These are phyloP conservation scores for Eretmochelys imbricata DNA, from an alignment of 2,113 vertebrate genomes.

Conservation along the genomic window DNA sequence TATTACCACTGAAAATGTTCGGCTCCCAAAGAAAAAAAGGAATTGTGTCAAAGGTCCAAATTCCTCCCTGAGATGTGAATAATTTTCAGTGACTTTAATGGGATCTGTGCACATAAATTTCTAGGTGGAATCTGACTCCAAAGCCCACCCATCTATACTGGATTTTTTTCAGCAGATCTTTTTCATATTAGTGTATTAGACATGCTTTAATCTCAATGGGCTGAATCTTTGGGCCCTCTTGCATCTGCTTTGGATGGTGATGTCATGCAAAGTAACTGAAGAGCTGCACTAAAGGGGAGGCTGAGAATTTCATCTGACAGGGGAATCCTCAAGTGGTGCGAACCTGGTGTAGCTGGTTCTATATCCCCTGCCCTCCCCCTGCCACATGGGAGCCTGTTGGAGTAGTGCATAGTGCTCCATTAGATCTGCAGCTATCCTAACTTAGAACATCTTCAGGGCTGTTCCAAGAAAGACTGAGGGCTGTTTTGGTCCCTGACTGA, in stretches of 20 bases:
- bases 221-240: slow-evolving; percentile 51
- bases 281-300: background rate
- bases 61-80: slow-evolving; percentile 53
- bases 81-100: slow-evolving; percentile 53
- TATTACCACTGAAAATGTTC: slow-evolving; percentile 66
- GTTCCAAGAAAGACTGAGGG: background rate
- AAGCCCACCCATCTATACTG: slow-evolving; percentile 37
- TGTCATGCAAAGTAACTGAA: slow-evolving; percentile 27
- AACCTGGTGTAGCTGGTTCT: background rate
- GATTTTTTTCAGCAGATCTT: slow-evolving; percentile 62
- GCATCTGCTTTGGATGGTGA: slow-evolving; percentile 32
- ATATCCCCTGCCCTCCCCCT: background rate
- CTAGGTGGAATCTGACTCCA: slow-evolving; percentile 41
- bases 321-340: background rate
- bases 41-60: slow-evolving; percentile 59
- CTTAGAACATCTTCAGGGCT: background rate
- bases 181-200: slow-evolving; percentile 62
- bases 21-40: slow-evolving; percentile 37
- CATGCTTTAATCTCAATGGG: slow-evolving; percentile 35
- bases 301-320: background rate
- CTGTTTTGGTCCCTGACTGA: background rate
- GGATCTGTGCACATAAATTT: slow-evolving; percentile 52
- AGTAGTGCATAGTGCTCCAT: background rate
- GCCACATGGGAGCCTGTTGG: background rate
- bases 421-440: background rate